Conservation (phyloP, 2,888 invertebrate genomes). For the Parnassius orleans region DNA sequence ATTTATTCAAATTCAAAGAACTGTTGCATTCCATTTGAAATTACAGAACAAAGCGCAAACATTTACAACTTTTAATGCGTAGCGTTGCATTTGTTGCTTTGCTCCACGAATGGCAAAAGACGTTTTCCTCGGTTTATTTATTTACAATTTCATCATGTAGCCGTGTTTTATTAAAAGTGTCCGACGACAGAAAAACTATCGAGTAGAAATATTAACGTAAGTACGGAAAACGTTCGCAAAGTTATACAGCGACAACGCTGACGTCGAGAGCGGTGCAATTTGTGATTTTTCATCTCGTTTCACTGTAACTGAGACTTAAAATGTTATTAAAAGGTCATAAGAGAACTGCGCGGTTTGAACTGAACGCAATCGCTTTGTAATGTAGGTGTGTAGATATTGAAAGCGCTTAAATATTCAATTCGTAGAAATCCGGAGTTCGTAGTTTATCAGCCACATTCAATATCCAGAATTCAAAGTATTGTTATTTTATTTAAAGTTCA, state of each 20-base stretch:
- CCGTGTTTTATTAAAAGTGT: constrained; percentile 1
- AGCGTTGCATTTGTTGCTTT: not conserved
- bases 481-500: no score
- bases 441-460: no score
- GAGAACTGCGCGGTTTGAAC: no score
- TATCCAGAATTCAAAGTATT: no score
- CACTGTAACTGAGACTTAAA: constrained; percentile 1
- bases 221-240: not conserved
- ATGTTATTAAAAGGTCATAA: not conserved
- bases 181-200: not conserved
- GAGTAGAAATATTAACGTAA: not conserved
- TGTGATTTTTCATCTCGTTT: not conserved
- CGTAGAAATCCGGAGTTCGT: no score
- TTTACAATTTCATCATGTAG: not conserved
- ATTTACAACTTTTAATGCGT: not conserved
- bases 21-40: no score
- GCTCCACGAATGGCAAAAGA: not conserved
- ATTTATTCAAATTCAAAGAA: no score
- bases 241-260: not conserved
- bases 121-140: not conserved
- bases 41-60: not conserved
- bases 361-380: no score
- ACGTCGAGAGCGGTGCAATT: not conserved
- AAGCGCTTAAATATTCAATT: no score
- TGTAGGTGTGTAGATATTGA: no score